Base-by-base conservation (phyloP, 2,797 vertebrate genomes). In the Sebastes reedi region DNA sequence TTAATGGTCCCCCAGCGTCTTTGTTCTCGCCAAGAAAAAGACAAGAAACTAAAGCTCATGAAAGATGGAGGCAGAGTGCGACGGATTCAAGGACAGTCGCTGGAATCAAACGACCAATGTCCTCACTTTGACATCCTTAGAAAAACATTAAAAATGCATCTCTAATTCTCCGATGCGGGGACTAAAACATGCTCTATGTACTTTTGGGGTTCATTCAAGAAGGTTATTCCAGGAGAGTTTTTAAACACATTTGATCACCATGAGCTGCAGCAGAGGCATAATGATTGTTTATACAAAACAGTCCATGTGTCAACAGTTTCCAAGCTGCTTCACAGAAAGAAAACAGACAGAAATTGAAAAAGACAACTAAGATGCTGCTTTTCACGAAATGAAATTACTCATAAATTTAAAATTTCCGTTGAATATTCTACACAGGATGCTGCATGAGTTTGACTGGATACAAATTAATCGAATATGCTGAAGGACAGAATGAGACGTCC, bases 1-100 rank as follows among this genome's bases (percentile, higher is more conserved):
- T 86, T 84, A 80, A 85, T 88, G 58, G 72, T 84, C 50, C n/a
- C 54, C 27, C 20, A 14, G 56, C 56, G 46, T 83, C 61, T 83
- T 86, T 90, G 77, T 67, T 86, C 82, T 69, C 20, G 0, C 30
- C 36, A 55, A 82, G 73, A 42, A 85, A 84, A 85, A 61, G 75
- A 79, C 25, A 69, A 77, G 24, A 81, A 75, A 67, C 25, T 81
- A 75, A 84, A 82, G 77, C 68, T 52, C 0, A 14, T 81, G 56
- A 83, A 79, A 67, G 65, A 72, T 10, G 30, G 42, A 69, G 36
- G 54, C 80, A 25, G 59, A 78, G 32, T 27, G 13, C 65, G 46
- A 75, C 27, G 16, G 34, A 62, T 39, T 84, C 58, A 58, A 30
- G 39, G 66, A 30, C 29, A 46, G 36, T 62, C 61, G 5, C 7